Evolutionary conservation across 2,888 invertebrate genomes (phyloP).

Genomic region (Lycaena phlaeas): DNA sequence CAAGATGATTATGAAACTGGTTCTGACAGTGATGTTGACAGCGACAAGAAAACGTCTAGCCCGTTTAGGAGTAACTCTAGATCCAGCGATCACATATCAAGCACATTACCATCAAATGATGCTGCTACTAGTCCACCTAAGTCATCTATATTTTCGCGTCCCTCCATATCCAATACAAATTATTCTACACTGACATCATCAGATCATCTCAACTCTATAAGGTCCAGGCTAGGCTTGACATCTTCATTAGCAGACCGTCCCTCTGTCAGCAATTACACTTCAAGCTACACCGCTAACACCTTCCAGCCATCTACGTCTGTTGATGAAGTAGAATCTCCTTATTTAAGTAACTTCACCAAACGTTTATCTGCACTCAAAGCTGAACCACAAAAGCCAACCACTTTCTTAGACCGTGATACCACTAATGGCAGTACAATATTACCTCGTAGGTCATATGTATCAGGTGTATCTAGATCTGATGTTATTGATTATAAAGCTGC

Average conservation of each 20-base stretch:
- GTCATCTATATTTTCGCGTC: conserved; percentile 51
- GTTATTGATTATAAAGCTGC: conserved; percentile 49
- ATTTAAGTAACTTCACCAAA: conserved; percentile 79
- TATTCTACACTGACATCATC: conserved; percentile 50
- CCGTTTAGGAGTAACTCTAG: conserved; percentile 49
- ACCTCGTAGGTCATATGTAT: conserved; percentile 52
- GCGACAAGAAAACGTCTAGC: conserved; percentile 50
- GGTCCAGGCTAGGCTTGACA: conserved; percentile 71
- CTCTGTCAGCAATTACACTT: conserved; percentile 36
- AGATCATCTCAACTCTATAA: conserved; percentile 72
- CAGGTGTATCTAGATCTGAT: conserved; percentile 48
- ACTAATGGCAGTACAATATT: conserved; percentile 51
- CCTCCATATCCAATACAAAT: conserved; percentile 44
- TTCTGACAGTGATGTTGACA: conserved; percentile 79
- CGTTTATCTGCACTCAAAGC: conserved; percentile 67
- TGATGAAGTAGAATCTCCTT: conserved; percentile 77
- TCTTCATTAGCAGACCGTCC: conserved; percentile 51
- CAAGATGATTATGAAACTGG: conserved; percentile 79
- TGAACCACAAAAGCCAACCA: conserved; percentile 39
- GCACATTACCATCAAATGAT: conserved; percentile 45
- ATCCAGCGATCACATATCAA: conserved; percentile 55
- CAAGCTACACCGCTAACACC: conserved; percentile 38
- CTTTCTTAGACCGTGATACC: conserved; percentile 44
- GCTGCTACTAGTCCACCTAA: conserved; percentile 43
- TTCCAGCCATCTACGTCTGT: conserved; percentile 50